Evolutionary conservation across 1,140 invertebrate genomes (phyloP), one percentile per base, ranked within the genome.

Genomic region (Hyles vespertilio): DNA sequence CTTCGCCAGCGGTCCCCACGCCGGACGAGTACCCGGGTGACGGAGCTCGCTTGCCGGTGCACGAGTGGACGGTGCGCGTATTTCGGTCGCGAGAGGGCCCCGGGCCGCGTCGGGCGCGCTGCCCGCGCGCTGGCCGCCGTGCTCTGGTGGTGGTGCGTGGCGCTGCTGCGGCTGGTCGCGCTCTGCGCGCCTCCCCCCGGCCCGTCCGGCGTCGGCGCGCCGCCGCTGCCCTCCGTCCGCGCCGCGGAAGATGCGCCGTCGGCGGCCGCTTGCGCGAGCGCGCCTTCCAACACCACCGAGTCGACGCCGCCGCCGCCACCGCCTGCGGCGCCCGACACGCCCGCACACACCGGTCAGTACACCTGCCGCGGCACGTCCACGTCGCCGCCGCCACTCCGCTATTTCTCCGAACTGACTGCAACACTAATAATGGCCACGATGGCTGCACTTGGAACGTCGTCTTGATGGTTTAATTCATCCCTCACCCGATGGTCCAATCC

Each of bases 141-240:
- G 84, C 81, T 85, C 81, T 87, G 84, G 84, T 87, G 82, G 81
- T 84, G 84, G 84, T 87, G 84, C 78, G 81, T 87, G 84, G 84
- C 84, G 84, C 84, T 87, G 84, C 84, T 87, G 81, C 84, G 84
- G 84, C 84, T 87, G 81, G 84, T 82, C 79, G 84, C 75, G 77
- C 84, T 84, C 68, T 87, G 84, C 67, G 81, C 84, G 71, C 79
- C 81, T 74, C 80, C 81, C 81, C 79, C 79, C 81, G 81, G 78
- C 83, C 73, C 80, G 67, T 61, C 75, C 73, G 72, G 66, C 63
- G 60, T 60, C 66, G 66, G 61, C 62, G 69, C 69, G 69, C 67
- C 67, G 65, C 70, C 73, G 71, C 72, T 72, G 67, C 67, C 69
- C 71, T 64, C 74, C 74, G 73, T 78, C 74, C 77, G 75, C 79